Percentiles rank a stretch among this genome's conserved stretches.
These are phyloP conservation scores for Hecatera dysodea DNA, from an alignment of 2,888 invertebrate genomes.

Conservation along the genomic window DNA sequence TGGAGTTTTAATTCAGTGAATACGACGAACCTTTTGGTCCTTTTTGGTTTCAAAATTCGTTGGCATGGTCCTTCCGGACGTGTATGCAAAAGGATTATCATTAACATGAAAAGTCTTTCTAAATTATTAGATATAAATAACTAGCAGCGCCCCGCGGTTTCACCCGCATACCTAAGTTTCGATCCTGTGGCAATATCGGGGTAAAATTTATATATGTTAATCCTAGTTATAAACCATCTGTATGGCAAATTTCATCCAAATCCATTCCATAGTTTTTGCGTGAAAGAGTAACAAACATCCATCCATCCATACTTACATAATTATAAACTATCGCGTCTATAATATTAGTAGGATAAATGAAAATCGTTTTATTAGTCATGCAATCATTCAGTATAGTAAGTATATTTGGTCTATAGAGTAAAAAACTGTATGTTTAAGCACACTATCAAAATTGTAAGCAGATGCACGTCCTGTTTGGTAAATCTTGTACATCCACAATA, in stretches of 20 bases:
- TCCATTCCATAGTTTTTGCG: too few species aligned
- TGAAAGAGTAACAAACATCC: too few species aligned
- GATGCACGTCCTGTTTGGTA: background rate
- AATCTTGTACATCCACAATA: background rate
- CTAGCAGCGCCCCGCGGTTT: too few species aligned
- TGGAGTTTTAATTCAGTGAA: conserved; percentile 12
- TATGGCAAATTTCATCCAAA: too few species aligned
- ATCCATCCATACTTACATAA: too few species aligned
- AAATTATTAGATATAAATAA: too few species aligned
- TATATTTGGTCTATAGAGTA: background rate
- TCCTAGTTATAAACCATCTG: too few species aligned
- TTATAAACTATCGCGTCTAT: too few species aligned
- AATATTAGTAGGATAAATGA: too few species aligned
- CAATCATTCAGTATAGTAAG: background rate
- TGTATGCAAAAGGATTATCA: background rate
- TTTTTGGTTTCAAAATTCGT: background rate
- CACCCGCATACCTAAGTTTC: too few species aligned
- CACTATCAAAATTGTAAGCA: background rate
- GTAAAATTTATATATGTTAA: too few species aligned
- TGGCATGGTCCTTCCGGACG: background rate
- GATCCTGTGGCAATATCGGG: too few species aligned
- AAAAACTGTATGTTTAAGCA: background rate
- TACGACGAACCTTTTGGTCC: background rate
- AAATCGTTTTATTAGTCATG: background rate
- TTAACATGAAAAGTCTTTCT: background rate